Conservation (phyloP, 2,888 invertebrate species). For the Meteorus colon region DNA sequence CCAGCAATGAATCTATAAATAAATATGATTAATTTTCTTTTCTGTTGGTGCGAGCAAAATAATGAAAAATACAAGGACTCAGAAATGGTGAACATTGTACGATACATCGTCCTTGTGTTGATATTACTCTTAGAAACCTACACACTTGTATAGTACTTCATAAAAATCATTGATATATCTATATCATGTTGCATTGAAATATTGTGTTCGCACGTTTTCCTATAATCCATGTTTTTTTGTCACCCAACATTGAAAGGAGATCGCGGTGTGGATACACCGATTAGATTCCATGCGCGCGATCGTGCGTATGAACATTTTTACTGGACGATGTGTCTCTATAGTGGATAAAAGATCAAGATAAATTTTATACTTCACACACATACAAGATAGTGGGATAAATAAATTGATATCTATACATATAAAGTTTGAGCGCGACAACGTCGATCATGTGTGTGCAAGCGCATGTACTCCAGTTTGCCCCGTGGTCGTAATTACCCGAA, state of each 20-base stretch:
- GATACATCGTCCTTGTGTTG: no score
- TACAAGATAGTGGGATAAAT: background rate
- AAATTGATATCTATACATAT: background rate
- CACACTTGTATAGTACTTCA: no score
- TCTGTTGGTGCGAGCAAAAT: no score
- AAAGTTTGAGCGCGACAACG: constrained; percentile 24
- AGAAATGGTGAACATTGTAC: no score
- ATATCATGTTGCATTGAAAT: background rate
- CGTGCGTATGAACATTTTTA: constrained; percentile 14
- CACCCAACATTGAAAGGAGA: background rate
- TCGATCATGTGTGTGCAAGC: constrained; percentile 38
- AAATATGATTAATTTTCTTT: no score
- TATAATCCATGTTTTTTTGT: constrained; percentile 19
- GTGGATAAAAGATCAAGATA: constrained; percentile 9
- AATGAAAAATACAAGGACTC: no score
- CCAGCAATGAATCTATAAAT: no score
- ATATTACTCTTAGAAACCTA: no score
- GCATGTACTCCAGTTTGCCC: constrained; percentile 36
- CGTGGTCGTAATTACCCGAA: constrained; percentile 42
- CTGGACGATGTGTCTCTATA: constrained; percentile 22
- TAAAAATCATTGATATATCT: no score
- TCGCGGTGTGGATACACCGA: constrained; percentile 39
- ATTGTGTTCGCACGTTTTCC: constrained; percentile 14
- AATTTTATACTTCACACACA: constrained; percentile 5
- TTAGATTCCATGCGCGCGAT: constrained; percentile 47